Evolutionary conservation across 92 coral and sea anemone genomes (phyloP).

Genomic region (Epizoanthus ramosus): DNA sequence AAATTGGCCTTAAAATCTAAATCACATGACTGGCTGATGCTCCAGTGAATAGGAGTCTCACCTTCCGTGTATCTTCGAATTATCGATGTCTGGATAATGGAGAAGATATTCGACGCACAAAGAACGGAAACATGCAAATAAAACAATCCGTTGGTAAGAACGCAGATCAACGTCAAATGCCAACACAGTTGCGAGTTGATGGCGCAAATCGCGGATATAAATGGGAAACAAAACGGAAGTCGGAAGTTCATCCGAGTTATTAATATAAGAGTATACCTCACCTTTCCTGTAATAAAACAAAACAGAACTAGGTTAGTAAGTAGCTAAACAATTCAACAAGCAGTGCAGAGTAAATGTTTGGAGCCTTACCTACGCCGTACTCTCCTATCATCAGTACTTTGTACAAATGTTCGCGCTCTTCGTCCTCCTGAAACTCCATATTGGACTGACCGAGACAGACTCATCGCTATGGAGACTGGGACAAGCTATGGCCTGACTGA

Average conservation of each 20-base stretch:
- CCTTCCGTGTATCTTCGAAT: constrained; percentile 96
- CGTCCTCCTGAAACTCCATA: constrained; percentile 39
- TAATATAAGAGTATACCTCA: constrained; percentile 35
- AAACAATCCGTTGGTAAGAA: background rate
- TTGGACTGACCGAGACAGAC: background rate
- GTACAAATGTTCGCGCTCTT: constrained; percentile 75
- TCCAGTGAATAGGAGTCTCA: constrained; percentile 36
- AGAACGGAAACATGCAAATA: background rate
- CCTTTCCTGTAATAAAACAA: constrained; percentile 78
- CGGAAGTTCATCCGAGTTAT: constrained; percentile 21
- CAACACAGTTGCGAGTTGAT: background rate
- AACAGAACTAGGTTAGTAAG: constrained; percentile 1
- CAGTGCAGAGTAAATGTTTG: background rate
- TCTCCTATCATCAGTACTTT: constrained; percentile 96
- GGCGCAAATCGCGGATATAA: background rate
- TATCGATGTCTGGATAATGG: constrained; percentile 77
- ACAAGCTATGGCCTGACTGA: no score
- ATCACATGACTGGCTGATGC: constrained; percentile 1
- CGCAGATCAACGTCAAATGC: background rate
- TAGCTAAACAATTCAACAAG: background rate
- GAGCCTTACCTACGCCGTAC: constrained; percentile 84
- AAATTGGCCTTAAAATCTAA: background rate
- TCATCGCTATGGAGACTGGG: no score
- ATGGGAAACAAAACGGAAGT: constrained; percentile 5
- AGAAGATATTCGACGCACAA: background rate